Evolutionary conservation across 2,113 vertebrate species (phyloP).

Genomic region (Sula dactylatra): DNA sequence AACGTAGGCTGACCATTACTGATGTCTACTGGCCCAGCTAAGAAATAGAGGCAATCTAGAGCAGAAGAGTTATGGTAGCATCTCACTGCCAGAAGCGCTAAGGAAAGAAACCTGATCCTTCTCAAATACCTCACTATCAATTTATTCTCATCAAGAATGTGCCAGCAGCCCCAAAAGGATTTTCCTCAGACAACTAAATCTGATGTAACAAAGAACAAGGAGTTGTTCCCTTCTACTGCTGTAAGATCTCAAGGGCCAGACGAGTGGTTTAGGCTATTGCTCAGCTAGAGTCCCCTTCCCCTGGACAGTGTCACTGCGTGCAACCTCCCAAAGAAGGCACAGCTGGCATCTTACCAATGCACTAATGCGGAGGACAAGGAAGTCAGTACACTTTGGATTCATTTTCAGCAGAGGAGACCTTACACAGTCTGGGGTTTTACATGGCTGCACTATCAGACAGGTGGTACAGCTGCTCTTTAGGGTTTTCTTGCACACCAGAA

Average conservation of each 20-base stretch:
- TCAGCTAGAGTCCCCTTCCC: neutral
- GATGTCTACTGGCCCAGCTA: conserved; percentile 2
- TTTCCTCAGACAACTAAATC: neutral
- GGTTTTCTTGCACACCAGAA: neutral
- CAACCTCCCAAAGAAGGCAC: neutral
- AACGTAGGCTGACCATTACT: neutral
- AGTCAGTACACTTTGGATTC: neutral
- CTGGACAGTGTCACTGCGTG: neutral
- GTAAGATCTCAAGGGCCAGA: neutral
- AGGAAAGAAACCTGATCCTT: neutral
- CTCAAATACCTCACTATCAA: neutral
- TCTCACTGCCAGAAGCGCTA: neutral
- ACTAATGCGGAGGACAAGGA: neutral
- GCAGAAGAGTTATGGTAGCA: neutral
- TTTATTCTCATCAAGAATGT: neutral
- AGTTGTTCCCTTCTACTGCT: neutral
- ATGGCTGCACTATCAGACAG: neutral
- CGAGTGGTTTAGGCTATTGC: neutral
- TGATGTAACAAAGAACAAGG: neutral
- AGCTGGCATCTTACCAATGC: neutral
- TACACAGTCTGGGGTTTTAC: neutral
- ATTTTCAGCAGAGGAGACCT: neutral
- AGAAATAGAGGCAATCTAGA: neutral
- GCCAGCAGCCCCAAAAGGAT: neutral
- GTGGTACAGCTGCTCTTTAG: neutral